Percentiles rank a stretch among this genome's conserved stretches.
Conservation (phyloP, 2,797 vertebrate species). For the Notolabrus celidotus region DNA sequence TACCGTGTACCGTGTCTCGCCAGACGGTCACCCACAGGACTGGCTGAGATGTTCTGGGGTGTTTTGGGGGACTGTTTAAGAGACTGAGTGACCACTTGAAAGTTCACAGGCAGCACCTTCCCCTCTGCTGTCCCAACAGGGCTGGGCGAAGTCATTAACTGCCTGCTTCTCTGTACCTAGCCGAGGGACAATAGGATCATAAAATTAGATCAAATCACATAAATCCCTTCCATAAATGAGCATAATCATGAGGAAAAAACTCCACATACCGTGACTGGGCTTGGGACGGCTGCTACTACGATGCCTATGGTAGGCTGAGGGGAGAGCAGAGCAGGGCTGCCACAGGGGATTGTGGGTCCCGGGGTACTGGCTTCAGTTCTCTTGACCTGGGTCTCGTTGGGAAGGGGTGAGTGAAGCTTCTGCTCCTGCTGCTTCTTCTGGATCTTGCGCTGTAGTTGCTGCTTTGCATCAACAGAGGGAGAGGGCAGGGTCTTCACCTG, state of each 20-base stretch:
- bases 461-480: constrained; percentile 96
- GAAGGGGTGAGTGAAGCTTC: constrained; percentile 95
- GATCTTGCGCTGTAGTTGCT: constrained; percentile 98
- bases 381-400: constrained; percentile 90
- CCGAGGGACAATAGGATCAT: constrained; percentile 32
- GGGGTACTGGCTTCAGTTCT: constrained; percentile 88
- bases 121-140: constrained; percentile 92
- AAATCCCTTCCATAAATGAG: background rate
- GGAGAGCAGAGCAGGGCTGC: constrained; percentile 95
- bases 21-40: constrained; percentile 95
- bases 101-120: constrained; percentile 96
- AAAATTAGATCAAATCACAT: background rate
- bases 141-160: constrained; percentile 96
- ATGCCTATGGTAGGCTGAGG: constrained; percentile 98
- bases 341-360: constrained; percentile 90
- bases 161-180: constrained; percentile 94
- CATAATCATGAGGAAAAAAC: background rate
- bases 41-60: constrained; percentile 94
- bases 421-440: constrained; percentile 99
- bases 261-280: constrained; percentile 94
- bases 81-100: constrained; percentile 97
- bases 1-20: constrained; percentile 92
- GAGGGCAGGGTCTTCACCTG: constrained; percentile 97
- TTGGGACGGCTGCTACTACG: constrained; percentile 95
- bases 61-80: constrained; percentile 97